These are phyloP conservation scores for Zaprionus obscuricornis DNA, from an alignment of 2,888 invertebrate species.

Conservation along the genomic window DNA sequence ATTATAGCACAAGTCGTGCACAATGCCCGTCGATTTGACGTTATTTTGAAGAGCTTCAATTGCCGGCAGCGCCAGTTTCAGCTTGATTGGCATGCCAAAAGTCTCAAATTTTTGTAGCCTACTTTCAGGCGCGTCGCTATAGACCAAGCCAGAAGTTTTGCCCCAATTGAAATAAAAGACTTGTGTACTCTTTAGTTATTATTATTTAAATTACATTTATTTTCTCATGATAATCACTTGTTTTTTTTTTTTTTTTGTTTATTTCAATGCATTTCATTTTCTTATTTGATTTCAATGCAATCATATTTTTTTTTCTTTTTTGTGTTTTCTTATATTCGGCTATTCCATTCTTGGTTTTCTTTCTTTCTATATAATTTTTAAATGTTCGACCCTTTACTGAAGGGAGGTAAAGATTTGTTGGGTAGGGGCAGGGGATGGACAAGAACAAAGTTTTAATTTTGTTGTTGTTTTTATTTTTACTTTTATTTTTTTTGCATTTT, in stretches of 20 bases:
- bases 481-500: too few relatives aligned
- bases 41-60: conserved; percentile 34
- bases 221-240: conserved; percentile 77
- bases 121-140: not conserved
- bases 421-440: too few relatives aligned
- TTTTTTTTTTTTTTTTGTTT: conserved; percentile 36
- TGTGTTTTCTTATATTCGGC: too few relatives aligned
- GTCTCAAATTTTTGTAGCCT: conserved; percentile 20
- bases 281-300: conserved; percentile 41
- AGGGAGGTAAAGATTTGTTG: too few relatives aligned
- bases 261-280: conserved; percentile 48
- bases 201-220: conserved; percentile 79
- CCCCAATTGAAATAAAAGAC: not conserved
- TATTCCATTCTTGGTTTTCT: conserved; percentile 38
- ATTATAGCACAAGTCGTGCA: conserved; percentile 56
- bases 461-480: conserved; percentile 1
- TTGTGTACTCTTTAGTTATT: conserved; percentile 46
- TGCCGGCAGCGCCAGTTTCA: conserved; percentile 28
- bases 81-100: conserved; percentile 47
- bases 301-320: too few relatives aligned
- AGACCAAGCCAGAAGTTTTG: not conserved
- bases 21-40: conserved; percentile 60
- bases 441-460: conserved; percentile 40
- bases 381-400: conserved; percentile 6
- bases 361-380: conserved; percentile 3